Percentiles rank a stretch among this genome's conserved stretches.
Evolutionary conservation across 2,888 invertebrate species (phyloP).

Genomic region (Lymantria dispar): DNA sequence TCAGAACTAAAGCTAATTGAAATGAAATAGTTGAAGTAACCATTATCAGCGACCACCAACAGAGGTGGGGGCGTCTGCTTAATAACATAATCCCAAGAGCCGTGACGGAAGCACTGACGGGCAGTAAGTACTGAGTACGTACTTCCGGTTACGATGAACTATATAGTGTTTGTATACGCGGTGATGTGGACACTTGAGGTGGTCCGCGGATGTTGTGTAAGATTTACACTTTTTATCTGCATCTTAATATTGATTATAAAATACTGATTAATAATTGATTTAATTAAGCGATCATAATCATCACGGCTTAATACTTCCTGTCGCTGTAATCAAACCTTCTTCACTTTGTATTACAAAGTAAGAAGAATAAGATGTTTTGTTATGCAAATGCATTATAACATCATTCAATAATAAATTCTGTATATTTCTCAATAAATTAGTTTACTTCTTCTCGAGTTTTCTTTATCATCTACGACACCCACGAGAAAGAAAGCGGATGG

Average conservation of each 20-base stretch:
- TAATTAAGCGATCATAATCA: too few relatives aligned
- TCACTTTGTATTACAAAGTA: too few relatives aligned
- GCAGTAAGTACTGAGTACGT: constrained; percentile 40
- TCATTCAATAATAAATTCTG: too few relatives aligned
- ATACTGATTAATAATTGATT: too few relatives aligned
- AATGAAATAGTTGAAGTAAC: constrained; percentile 26
- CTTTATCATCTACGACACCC: too few relatives aligned
- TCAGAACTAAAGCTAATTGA: background rate
- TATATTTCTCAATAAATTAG: too few relatives aligned
- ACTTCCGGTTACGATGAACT: constrained; percentile 45
- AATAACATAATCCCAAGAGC: constrained; percentile 70
- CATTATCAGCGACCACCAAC: constrained; percentile 59
- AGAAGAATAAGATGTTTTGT: too few relatives aligned
- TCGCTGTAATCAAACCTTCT: too few relatives aligned
- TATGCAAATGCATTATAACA: too few relatives aligned
- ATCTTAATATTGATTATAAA: background rate
- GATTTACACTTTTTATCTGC: background rate
- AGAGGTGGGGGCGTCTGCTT: constrained; percentile 53
- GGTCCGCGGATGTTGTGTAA: constrained; percentile 22
- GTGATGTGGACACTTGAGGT: constrained; percentile 26
- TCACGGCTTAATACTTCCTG: too few relatives aligned
- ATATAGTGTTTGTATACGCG: constrained; percentile 20
- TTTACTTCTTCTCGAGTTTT: too few relatives aligned
- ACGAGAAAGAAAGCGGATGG: too few relatives aligned
- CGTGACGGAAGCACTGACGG: constrained; percentile 53